Base-by-base conservation (phyloP, 2,113 vertebrate genomes). In the Scalopus aquaticus region DNA sequence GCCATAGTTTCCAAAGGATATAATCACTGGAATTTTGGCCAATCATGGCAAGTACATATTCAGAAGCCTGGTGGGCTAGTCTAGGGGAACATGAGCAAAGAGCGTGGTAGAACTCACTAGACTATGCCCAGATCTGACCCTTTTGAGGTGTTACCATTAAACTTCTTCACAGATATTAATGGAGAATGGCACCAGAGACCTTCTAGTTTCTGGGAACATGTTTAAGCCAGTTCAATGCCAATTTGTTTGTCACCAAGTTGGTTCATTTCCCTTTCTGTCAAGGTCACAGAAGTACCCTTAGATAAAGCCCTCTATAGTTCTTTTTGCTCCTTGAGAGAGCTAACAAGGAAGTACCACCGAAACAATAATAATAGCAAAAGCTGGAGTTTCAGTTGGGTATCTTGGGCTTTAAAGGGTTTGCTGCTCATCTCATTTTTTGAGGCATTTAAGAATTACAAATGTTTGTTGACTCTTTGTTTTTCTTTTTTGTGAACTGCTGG, bases 351-450 rank as follows among this genome's bases (percentile, higher is more conserved):
- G 24, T 35, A 44, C 28, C 26, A 28, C 37, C 46, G 12, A 42
- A 79, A 35, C 28, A 37, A 35, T 54, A 51, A 28, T 37, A 69
- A 42, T 2, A 80, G 24, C 67, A 76, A 60, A 90, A 88, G 46
- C 32, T 93, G 62, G 58, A 46, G 56, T 78, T 83, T 74, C 42
- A 54, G 22, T 78, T 90, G 82, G 24, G 6, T 30, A 62, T 88
- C 28, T 28, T 92, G 30, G 5, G 42, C 90, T 69, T 88, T 54
- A 87, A 93, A 22, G 65, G 39, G 26, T 26, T 49, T 81, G 28
- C 32, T 84, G 9, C 28, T 28, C 26, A 81, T 37, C 22, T 83
- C 28, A 56, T 95, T 88, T 96, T n/a, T 93, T 39, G 73, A 90
- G 65, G 69, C 30, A 16, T 6, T 79, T 79, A 74, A 11, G 39